A percentile compares a stretch with the other conserved stretches of the same genome.
phyloP scores from a whole-genome alignment of 2,888 invertebrate genomes.

The Xestia sexstrigata region DNA sequence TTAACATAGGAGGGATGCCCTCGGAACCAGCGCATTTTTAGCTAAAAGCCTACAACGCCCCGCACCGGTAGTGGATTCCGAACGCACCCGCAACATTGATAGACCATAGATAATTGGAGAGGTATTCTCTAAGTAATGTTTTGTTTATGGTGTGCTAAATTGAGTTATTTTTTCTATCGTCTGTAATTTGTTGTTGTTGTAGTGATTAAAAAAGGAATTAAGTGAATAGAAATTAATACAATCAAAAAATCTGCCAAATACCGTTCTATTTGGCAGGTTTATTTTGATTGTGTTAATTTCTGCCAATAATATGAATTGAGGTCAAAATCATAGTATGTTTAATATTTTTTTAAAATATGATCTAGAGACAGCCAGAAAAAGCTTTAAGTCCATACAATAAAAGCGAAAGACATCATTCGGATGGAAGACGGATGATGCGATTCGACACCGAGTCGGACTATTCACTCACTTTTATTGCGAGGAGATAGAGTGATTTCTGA shows the following conservation, averaged over 20 bases:
- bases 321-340: not conserved
- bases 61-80: conserved; percentile 62
- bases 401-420: not conserved
- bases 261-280: not conserved
- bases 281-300: not conserved
- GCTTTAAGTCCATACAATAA: too few species aligned
- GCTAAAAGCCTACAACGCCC: conserved; percentile 76
- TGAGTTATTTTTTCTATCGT: conserved; percentile 33
- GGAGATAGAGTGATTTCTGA: not conserved
- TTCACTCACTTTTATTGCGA: not conserved
- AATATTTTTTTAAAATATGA: not conserved
- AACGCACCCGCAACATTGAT: conserved; percentile 70
- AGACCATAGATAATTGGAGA: conserved; percentile 69
- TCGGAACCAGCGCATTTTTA: conserved; percentile 73
- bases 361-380: not conserved
- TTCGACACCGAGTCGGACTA: not conserved
- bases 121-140: conserved; percentile 60
- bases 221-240: too few species aligned
- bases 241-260: too few species aligned
- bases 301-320: not conserved
- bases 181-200: conserved; percentile 5
- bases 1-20: conserved; percentile 84
- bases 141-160: conserved; percentile 66
- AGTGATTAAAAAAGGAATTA: not conserved
- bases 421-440: not conserved